Percentiles rank a stretch among this genome's conserved stretches.
phyloP scores from a whole-genome alignment of 2,797 vertebrate genomes.

The Moxostoma hubbsi region DNA sequence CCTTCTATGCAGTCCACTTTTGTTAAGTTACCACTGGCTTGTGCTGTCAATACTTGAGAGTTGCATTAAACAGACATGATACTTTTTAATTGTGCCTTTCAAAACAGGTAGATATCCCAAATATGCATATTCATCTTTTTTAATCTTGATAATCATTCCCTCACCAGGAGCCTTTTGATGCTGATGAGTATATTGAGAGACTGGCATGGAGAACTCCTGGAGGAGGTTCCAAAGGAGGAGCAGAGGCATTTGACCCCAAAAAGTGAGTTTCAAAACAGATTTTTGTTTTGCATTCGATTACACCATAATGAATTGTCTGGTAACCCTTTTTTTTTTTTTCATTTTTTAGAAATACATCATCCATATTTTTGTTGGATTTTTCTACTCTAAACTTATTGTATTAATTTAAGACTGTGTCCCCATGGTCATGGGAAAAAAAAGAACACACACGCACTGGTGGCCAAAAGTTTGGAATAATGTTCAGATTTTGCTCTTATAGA shows the following conservation, averaged over 20 bases:
- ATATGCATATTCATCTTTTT: no score
- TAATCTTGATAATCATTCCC: background rate
- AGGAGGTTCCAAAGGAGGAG: constrained; percentile 95
- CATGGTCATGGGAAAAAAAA: no score
- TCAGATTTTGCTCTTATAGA: no score
- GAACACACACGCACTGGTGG: no score
- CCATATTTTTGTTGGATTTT: background rate
- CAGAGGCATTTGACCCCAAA: constrained; percentile 97
- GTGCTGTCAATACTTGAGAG: background rate
- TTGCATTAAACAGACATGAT: no score
- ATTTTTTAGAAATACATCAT: background rate
- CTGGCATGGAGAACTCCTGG: constrained; percentile 98
- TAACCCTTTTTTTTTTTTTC: background rate
- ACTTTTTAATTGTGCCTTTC: no score
- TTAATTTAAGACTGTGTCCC: no score
- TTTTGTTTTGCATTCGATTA: background rate
- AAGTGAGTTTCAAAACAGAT: constrained; percentile 76
- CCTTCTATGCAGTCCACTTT: background rate
- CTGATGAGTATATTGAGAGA: constrained; percentile 98
- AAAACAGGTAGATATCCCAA: no score
- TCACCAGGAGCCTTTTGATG: constrained; percentile 95
- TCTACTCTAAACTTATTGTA: background rate
- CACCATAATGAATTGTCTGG: background rate
- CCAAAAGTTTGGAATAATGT: no score
- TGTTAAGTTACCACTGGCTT: background rate